These are phyloP conservation scores for roundworm (Caenorhabditis elegans) DNA, from an alignment of 1,140 invertebrate species.

Conservation along the genomic window WBcel235 BX284605.5:9912001-9912500, in stretches of 20 bases:
- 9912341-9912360: conserved; percentile 53
- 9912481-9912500: background rate
- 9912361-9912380: conserved; percentile 58
- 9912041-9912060: too few species aligned
- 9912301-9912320: background rate
- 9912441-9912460: conserved; percentile 38
- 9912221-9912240: background rate
- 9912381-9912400: conserved; percentile 54
- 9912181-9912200: background rate
- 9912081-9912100: too few species aligned
- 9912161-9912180: conserved; percentile 14
- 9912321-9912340: background rate
- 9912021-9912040: background rate
- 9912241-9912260: background rate
- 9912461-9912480: background rate
- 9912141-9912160: background rate
- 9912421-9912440: conserved; percentile 56
- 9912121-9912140: background rate
- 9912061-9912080: too few species aligned
- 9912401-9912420: conserved; percentile 56
- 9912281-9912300: background rate
- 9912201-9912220: background rate
- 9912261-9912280: background rate
- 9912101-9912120: background rate
- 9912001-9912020: background rate